A percentile compares a stretch with the other conserved stretches of the same genome.
phyloP scores from a whole-genome alignment of 2,888 invertebrate genomes.

The Liposcelis brunnea region DNA sequence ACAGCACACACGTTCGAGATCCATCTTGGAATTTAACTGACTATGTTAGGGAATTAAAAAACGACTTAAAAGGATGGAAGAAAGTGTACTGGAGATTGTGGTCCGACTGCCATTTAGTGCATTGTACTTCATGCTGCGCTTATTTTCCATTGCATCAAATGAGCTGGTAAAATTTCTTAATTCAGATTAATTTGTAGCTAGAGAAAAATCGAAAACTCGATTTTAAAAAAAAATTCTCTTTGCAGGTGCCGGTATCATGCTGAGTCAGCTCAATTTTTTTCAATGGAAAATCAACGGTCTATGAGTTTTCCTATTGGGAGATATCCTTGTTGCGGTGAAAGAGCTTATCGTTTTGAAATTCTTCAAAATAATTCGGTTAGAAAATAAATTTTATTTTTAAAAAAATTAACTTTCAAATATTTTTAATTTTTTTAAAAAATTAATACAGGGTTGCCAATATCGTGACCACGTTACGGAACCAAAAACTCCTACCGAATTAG shows the following conservation, averaged over 20 bases:
- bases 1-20: constrained; percentile 42
- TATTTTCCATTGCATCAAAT: constrained; percentile 56
- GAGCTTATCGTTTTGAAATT: constrained; percentile 64
- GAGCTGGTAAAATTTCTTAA: constrained; percentile 12
- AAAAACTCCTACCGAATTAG: constrained; percentile 44
- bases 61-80: constrained; percentile 71
- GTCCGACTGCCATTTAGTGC: constrained; percentile 78
- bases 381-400: not conserved
- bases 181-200: not conserved
- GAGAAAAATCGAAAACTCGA: constrained; percentile 2
- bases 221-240: constrained; percentile 1
- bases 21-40: constrained; percentile 63
- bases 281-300: constrained; percentile 45
- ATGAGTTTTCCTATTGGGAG: constrained; percentile 51
- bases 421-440: constrained; percentile 12
- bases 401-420: not conserved
- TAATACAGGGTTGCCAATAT: constrained; percentile 55
- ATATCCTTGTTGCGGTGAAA: constrained; percentile 77
- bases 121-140: constrained; percentile 60
- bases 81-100: constrained; percentile 87
- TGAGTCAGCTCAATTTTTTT: constrained; percentile 57
- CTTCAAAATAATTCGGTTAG: constrained; percentile 40
- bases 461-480: constrained; percentile 52
- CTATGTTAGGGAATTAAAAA: constrained; percentile 57
- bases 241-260: constrained; percentile 59